Conservation (phyloP, 2,888 invertebrate genomes). For the Tridacna gigas region DNA sequence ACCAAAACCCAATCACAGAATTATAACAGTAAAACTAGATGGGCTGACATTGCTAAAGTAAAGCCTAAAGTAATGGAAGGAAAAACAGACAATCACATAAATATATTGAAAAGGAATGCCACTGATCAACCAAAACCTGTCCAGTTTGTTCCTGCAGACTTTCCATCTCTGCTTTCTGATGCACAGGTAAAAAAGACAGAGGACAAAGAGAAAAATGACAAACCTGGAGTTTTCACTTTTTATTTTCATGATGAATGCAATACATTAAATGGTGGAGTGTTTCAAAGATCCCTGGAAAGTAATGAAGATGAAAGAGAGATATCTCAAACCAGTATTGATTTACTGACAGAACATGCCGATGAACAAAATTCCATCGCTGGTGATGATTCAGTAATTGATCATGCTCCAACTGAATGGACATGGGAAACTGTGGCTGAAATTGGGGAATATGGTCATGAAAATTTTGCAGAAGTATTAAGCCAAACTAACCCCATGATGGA, state of each 20-base stretch:
- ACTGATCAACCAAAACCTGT: slow-evolving; percentile 5
- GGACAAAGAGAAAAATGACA: slow-evolving; percentile 1
- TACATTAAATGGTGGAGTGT: background rate
- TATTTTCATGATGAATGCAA: slow-evolving; percentile 33
- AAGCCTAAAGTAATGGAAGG: background rate
- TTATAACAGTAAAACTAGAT: slow-evolving; percentile 35
- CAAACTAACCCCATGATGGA: too few relatives aligned
- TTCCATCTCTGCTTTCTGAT: slow-evolving; percentile 43
- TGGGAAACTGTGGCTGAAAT: slow-evolving; percentile 24
- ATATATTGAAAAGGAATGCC: background rate
- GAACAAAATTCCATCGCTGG: background rate
- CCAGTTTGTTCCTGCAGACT: slow-evolving; percentile 36
- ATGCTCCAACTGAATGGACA: background rate
- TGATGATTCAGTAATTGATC: background rate
- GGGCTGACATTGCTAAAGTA: slow-evolving; percentile 68
- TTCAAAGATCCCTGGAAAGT: background rate
- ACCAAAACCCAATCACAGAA: background rate
- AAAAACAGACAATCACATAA: background rate
- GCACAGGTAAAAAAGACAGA: background rate
- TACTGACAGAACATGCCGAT: background rate
- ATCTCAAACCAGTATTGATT: background rate
- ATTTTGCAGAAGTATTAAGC: background rate
- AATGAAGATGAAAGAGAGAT: background rate
- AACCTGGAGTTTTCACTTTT: slow-evolving; percentile 42
- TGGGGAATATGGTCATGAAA: background rate